A percentile compares a stretch with the other conserved stretches of the same genome.
Evolutionary conservation across 2,113 vertebrate genomes (phyloP).

Genomic region (Alligator mississippiensis): DNA sequence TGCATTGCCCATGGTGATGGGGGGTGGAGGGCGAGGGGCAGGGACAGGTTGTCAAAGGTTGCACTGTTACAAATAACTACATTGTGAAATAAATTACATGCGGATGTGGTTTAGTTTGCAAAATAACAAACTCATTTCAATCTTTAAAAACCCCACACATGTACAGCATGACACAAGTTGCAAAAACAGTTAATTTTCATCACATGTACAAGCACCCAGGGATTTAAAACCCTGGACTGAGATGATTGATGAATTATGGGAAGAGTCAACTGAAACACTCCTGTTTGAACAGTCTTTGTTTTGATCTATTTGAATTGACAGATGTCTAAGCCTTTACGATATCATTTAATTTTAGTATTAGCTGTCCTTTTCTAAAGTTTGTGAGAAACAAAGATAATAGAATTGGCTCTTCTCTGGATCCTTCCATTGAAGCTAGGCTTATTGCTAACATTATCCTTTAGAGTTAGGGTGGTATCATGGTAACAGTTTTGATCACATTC

Average conservation of each 20-base stretch:
- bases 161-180: too few species aligned
- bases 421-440: background rate
- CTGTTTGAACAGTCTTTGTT: background rate
- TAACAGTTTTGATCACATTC: background rate
- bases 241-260: background rate
- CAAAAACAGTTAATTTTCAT: too few species aligned
- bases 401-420: background rate
- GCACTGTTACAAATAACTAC: too few species aligned
- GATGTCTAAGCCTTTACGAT: background rate
- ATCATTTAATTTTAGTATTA: background rate
- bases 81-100: too few species aligned
- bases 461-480: background rate
- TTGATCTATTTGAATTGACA: background rate
- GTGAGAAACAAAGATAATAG: background rate
- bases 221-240: background rate
- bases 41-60: too few species aligned
- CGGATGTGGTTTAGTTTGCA: too few species aligned
- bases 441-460: background rate
- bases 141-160: too few species aligned
- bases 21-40: too few species aligned
- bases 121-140: too few species aligned
- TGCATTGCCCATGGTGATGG: too few species aligned
- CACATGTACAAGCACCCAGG: background rate
- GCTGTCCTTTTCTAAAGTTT: background rate
- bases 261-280: background rate